phyloP scores from a whole-genome alignment of 2,797 vertebrate genomes.

The Cheracebus regulus region DNA sequence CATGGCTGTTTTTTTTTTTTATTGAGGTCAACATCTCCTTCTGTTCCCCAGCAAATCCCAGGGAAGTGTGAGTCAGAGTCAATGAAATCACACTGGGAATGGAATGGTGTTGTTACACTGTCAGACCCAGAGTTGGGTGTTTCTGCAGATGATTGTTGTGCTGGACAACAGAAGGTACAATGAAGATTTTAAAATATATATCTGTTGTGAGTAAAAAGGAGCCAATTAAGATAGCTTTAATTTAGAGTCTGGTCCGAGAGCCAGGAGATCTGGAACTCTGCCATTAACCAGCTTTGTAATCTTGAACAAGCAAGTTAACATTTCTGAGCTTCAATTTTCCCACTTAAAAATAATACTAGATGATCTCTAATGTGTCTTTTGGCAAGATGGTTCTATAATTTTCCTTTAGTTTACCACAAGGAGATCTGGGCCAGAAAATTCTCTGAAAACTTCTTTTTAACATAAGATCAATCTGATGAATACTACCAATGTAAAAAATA shows the following conservation, averaged over 20 bases:
- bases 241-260: background rate
- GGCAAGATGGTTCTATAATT: constrained; percentile 26
- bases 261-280: background rate
- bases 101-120: background rate
- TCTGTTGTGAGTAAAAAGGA: background rate
- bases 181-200: background rate
- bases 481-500: constrained; percentile 17
- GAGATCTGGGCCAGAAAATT: constrained; percentile 20
- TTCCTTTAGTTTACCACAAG: constrained; percentile 33
- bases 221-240: background rate
- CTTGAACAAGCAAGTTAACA: background rate
- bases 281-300: background rate
- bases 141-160: background rate
- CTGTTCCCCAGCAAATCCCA: background rate
- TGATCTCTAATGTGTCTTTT: constrained; percentile 2
- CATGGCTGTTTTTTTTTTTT: constrained; percentile 42
- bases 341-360: constrained; percentile 13
- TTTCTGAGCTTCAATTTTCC: constrained; percentile 29
- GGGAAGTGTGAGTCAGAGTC: constrained; percentile 22
- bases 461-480: constrained; percentile 33
- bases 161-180: background rate
- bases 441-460: constrained; percentile 50
- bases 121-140: background rate
- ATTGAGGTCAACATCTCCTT: constrained; percentile 40
- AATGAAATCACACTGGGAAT: background rate